A percentile compares a stretch with the other conserved stretches of the same genome.
Conservation (phyloP, 1,140 invertebrate species). For the Cotesia typhae region DNA sequence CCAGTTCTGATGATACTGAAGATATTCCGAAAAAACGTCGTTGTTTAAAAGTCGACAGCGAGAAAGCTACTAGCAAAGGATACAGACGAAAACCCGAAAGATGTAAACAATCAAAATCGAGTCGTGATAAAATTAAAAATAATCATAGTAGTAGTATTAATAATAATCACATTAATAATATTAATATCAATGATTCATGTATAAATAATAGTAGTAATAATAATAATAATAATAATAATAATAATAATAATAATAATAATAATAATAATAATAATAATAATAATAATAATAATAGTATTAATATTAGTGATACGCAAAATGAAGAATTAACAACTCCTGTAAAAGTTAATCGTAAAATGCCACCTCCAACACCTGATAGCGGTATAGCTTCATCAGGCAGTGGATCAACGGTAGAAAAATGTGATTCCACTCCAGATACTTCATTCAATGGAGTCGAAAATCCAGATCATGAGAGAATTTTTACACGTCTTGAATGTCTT, state of each 20-base stretch:
- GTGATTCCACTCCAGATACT: conserved; percentile 34
- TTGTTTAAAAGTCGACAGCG: conserved; percentile 17
- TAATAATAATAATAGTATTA: conserved; percentile 17
- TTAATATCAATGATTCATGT: conserved; percentile 10
- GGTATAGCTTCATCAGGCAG: conserved; percentile 52
- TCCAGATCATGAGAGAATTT: conserved; percentile 51
- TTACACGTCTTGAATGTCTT: conserved; percentile 48
- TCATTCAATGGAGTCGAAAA: conserved; percentile 43
- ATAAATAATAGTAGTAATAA: conserved; percentile 33
- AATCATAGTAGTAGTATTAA: conserved; percentile 35
- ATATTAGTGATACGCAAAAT: conserved; percentile 3
- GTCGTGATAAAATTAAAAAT: conserved; percentile 20
- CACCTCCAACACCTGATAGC: conserved; percentile 52
- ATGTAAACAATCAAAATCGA: conserved; percentile 44
- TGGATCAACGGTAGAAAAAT: conserved; percentile 53
- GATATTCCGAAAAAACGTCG: conserved; percentile 22
- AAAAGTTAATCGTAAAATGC: conserved; percentile 41
- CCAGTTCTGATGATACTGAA: conserved; percentile 37
- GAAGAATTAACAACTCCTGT: conserved; percentile 41
- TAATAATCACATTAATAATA: conserved; percentile 35
- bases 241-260: conserved; percentile 36
- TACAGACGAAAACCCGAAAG: conserved; percentile 40
- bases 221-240: conserved; percentile 27
- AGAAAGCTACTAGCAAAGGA: conserved; percentile 28
- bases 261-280: conserved; percentile 25